A percentile compares a stretch with the other conserved stretches of the same genome.
phyloP scores from a whole-genome alignment of 1,140 invertebrate genomes.

The Drosophila nannoptera region DNA sequence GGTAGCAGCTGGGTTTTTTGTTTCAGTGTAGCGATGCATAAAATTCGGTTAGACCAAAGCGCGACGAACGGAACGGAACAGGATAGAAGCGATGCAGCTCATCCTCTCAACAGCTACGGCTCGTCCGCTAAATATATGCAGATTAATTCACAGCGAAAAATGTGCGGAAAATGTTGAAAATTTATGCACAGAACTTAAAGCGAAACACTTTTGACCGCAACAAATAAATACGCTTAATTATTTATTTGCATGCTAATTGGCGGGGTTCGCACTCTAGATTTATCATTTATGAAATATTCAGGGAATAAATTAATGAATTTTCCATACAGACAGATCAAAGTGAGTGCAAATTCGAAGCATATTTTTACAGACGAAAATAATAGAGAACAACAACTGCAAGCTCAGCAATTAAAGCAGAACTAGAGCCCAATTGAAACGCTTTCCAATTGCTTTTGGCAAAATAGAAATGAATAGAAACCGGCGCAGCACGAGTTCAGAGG shows the following conservation, averaged over 20 bases:
- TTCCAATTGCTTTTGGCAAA: conserved; percentile 4
- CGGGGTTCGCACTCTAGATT: neutral
- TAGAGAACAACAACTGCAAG: too few species aligned
- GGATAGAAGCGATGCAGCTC: conserved; percentile 13
- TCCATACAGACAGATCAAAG: too few species aligned
- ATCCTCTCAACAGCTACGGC: conserved; percentile 11
- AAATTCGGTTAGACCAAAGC: conserved; percentile 43
- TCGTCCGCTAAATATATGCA: conserved; percentile 20
- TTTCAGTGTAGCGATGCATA: conserved; percentile 49
- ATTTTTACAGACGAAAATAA: too few species aligned
- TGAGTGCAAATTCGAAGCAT: neutral
- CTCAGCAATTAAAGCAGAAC: too few species aligned
- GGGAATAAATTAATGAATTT: neutral
- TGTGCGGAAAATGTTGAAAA: conserved; percentile 9
- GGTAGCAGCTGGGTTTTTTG: conserved; percentile 38
- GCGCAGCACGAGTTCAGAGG: conserved; percentile 25
- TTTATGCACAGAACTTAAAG: conserved; percentile 5
- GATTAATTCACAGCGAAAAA: conserved; percentile 30
- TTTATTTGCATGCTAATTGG: conserved; percentile 10
- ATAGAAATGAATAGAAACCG: conserved; percentile 1
- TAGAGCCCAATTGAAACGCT: too few species aligned
- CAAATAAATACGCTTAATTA: conserved; percentile 3
- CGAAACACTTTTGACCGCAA: conserved; percentile 1
- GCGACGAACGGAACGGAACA: conserved; percentile 28
- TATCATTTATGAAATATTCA: neutral